These are phyloP conservation scores for Plutella xylostella DNA, from an alignment of 2,888 invertebrate genomes.

Conservation along the genomic window DNA sequence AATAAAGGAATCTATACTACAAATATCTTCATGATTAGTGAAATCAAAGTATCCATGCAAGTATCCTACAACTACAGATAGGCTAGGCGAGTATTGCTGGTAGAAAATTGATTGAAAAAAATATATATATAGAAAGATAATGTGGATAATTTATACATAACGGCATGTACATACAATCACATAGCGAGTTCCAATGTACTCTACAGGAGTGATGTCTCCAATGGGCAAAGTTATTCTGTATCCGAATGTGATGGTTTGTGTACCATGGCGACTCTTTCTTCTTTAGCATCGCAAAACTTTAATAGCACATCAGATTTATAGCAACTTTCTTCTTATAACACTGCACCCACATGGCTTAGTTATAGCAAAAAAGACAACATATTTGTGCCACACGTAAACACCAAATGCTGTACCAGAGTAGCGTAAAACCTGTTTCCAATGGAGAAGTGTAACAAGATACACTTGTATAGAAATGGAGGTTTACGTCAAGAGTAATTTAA, in stretches of 20 bases:
- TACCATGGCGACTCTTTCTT: constrained; percentile 60
- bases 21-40: too few relatives aligned
- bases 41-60: too few relatives aligned
- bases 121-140: too few relatives aligned
- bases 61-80: too few relatives aligned
- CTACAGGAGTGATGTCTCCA: constrained; percentile 46
- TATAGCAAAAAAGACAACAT: not conserved
- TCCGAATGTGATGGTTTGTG: constrained; percentile 46
- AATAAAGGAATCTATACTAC: too few relatives aligned
- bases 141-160: too few relatives aligned
- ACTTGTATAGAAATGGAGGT: too few relatives aligned
- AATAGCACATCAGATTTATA: not conserved
- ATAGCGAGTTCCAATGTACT: constrained; percentile 52
- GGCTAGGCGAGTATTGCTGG: too few relatives aligned
- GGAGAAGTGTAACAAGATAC: constrained; percentile 29
- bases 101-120: too few relatives aligned
- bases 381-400: constrained; percentile 17
- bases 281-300: constrained; percentile 41
- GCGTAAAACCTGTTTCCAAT: constrained; percentile 38
- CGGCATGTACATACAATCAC: constrained; percentile 53
- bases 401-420: constrained; percentile 34
- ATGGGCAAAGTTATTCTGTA: constrained; percentile 47
- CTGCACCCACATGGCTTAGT: not conserved
- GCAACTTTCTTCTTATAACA: not conserved
- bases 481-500: too few relatives aligned